Percentiles rank a stretch among this genome's conserved stretches.
phyloP scores from a whole-genome alignment of 2,797 vertebrate species.

The Syngnathus acus region DNA sequence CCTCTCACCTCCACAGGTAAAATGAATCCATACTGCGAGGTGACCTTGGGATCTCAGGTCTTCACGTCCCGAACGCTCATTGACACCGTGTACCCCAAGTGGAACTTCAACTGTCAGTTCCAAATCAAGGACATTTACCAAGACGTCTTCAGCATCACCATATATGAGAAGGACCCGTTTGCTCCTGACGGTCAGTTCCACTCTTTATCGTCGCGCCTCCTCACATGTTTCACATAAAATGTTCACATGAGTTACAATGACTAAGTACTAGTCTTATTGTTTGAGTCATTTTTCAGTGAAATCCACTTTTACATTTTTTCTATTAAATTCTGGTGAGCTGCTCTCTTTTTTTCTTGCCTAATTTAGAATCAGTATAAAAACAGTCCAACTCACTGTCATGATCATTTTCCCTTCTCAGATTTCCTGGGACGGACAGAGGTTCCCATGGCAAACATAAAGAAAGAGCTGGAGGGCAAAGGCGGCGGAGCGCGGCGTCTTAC shows the following conservation, averaged over 20 bases:
- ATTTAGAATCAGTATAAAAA: background rate
- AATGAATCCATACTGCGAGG: constrained; percentile 91
- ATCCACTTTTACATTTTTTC: no score
- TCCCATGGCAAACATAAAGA: constrained; percentile 92
- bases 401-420: constrained; percentile 58
- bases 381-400: no score
- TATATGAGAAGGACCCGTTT: constrained; percentile 90
- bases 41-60: constrained; percentile 92
- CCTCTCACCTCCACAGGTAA: constrained; percentile 71
- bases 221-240: no score
- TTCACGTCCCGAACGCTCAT: constrained; percentile 85
- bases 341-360: background rate
- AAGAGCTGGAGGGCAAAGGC: constrained; percentile 90
- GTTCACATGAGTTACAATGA: background rate
- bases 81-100: constrained; percentile 91
- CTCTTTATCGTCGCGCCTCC: no score
- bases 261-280: background rate
- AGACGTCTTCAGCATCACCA: constrained; percentile 90
- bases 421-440: constrained; percentile 94
- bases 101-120: constrained; percentile 98
- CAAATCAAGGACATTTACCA: constrained; percentile 92
- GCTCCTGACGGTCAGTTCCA: constrained; percentile 85
- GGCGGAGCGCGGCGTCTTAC: constrained; percentile 82
- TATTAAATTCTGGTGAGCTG: background rate
- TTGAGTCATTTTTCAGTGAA: background rate